These are phyloP conservation scores for Melieria omissa DNA, from an alignment of 2,888 invertebrate genomes.

Conservation along the genomic window DNA sequence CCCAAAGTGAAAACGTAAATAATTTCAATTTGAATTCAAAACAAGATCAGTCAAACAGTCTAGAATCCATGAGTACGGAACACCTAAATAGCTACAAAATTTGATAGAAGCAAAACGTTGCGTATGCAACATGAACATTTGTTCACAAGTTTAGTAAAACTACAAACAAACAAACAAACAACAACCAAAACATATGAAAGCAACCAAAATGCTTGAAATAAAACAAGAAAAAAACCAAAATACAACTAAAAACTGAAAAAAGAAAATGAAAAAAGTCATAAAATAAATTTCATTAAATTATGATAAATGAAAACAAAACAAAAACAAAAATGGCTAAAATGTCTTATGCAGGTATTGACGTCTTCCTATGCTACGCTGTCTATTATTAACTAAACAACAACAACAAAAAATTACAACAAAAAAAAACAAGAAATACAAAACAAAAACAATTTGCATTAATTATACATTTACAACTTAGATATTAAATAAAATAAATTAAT, in stretches of 20 bases:
- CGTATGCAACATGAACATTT: conserved; percentile 9
- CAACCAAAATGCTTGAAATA: conserved; percentile 50
- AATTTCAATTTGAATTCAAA: neutral
- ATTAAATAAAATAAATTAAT: conserved; percentile 9
- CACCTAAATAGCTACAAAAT: conserved; percentile 1
- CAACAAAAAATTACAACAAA: conserved; percentile 46
- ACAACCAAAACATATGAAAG: conserved; percentile 35
- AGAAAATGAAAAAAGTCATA: conserved; percentile 28
- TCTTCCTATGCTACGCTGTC: conserved; percentile 69
- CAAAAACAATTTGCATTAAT: conserved; percentile 50
- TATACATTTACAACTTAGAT: conserved; percentile 59
- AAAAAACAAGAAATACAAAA: conserved; percentile 40
- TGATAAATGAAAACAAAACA: conserved; percentile 45
- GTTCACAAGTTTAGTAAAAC: conserved; percentile 42
- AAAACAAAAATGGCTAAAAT: conserved; percentile 67
- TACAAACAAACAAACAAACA: conserved; percentile 32
- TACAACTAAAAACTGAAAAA: conserved; percentile 52
- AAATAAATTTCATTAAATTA: conserved; percentile 47
- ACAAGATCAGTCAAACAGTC: neutral
- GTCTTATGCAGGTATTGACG: conserved; percentile 69
- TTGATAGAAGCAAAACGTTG: conserved; percentile 14
- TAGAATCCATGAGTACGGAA: too few relatives aligned
- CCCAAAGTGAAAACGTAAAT: neutral
- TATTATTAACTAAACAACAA: conserved; percentile 66
- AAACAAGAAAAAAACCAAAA: conserved; percentile 41